Evolutionary conservation across 2,113 vertebrate genomes (phyloP), one percentile per base, ranked within the genome.

Genomic region (Poeciliopsis retropinna): DNA sequence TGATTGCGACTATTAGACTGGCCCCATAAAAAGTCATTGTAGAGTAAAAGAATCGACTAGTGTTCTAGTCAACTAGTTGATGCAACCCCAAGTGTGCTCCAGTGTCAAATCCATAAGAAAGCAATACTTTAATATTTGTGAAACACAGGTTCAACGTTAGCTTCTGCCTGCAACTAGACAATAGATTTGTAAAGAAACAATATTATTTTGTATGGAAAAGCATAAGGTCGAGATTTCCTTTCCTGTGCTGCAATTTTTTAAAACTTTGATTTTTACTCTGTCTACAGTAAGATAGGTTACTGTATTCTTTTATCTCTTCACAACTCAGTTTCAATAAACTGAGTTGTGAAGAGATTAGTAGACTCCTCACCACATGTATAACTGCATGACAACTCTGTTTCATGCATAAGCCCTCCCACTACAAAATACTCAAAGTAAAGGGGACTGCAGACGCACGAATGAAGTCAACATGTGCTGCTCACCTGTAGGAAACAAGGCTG

Each of bases 401-500:
- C 11, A 39, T 25, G 81, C 69, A 47, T 79, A 75, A 32, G 63
- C 74, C 79, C 47, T 57, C 73, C 14, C 47, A 60, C 75, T 12
- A 32, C 51, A 75, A 44, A 64, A 44, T 57, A 11, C 25, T 80
- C n/a, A 28, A 27, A 67, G 57, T 54, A 39, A 41, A 1, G 11
- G 31, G 61, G 76, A 17, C 6, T 39, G 63, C 44, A 29, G 39
- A 82, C 78, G 82, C 73, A 74, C 73, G 65, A 64, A 29, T 73
- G 64, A 66, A 17, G 66, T 65, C 60, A 61, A 72, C 81, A 79
- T 41, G 29, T 83, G 75, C 67, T 76, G 67, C 15, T 57, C 73
- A 63, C 64, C 65, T 47, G 60, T 32, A 60, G 57, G 73, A 83
- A 84, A 88, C 86, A 85, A 87, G 75, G 76, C 78, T 71, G 80